Evolutionary conservation across 2,888 invertebrate genomes (phyloP).

Genomic region (Zele albiditarsus): DNA sequence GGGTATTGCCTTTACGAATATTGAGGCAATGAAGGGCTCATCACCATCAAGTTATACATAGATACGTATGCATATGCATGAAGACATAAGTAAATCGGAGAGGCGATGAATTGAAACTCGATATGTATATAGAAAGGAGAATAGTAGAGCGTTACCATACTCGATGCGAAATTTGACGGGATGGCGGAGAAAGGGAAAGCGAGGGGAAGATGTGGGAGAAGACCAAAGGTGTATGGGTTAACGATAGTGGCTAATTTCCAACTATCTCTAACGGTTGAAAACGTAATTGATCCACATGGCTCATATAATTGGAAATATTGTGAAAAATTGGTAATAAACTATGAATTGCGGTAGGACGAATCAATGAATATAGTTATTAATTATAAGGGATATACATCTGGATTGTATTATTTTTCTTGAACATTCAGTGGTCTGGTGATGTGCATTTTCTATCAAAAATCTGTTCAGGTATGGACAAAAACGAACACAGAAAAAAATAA

Average conservation of each 20-base stretch:
- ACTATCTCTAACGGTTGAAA: constrained; percentile 42
- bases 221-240: constrained; percentile 33
- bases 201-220: background rate
- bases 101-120: constrained; percentile 39
- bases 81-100: constrained; percentile 33
- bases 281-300: constrained; percentile 52
- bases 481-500: background rate
- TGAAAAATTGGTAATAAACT: too few species aligned
- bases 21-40: constrained; percentile 18
- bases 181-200: background rate
- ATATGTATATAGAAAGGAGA: constrained; percentile 18
- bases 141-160: constrained; percentile 34
- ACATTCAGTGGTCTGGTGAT: too few species aligned
- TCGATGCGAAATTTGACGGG: constrained; percentile 29
- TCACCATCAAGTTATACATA: background rate
- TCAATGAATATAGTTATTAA: too few species aligned
- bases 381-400: too few species aligned
- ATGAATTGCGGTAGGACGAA: too few species aligned
- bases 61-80: background rate
- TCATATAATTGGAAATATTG: constrained; percentile 42
- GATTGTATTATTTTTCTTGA: too few species aligned
- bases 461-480: background rate
- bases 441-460: background rate
- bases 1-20: background rate
- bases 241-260: constrained; percentile 49